These are phyloP conservation scores for Procambarus virginalis DNA, from an alignment of 1,140 invertebrate genomes.

Conservation along the genomic window DNA sequence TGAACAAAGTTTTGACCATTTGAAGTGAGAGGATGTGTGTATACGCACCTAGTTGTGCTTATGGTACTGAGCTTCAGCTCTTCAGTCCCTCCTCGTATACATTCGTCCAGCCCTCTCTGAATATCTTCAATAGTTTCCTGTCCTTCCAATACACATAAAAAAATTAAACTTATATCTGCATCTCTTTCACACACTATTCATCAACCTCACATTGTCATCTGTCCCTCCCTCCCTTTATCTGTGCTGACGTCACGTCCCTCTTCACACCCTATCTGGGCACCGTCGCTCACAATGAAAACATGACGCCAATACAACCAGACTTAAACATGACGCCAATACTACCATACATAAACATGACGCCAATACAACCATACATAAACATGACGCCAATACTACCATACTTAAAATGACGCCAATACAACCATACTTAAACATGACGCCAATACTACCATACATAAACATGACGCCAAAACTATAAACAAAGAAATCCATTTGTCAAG, in stretches of 20 bases:
- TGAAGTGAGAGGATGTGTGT: slow-evolving; percentile 13
- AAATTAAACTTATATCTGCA: too few relatives aligned
- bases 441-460: too few relatives aligned
- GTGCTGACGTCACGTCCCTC: neutral
- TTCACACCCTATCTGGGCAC: neutral
- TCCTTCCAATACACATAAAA: too few relatives aligned
- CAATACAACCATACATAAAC: too few relatives aligned
- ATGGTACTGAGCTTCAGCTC: neutral
- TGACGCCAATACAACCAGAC: neutral
- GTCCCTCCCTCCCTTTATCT: neutral
- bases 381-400: too few relatives aligned
- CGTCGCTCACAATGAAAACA: neutral
- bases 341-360: too few relatives aligned
- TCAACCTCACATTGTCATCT: too few relatives aligned
- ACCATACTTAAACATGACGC: too few relatives aligned
- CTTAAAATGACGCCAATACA: neutral
- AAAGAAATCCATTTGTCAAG: too few relatives aligned
- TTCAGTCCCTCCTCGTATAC: neutral
- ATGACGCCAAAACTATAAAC: too few relatives aligned
- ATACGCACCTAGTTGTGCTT: slow-evolving; percentile 11
- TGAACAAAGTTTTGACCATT: neutral
- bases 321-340: neutral
- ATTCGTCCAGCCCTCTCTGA: neutral
- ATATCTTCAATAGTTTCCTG: neutral
- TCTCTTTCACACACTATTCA: too few relatives aligned